phyloP scores from a whole-genome alignment of 2,113 vertebrate species.

The Hippocampus comes region DNA sequence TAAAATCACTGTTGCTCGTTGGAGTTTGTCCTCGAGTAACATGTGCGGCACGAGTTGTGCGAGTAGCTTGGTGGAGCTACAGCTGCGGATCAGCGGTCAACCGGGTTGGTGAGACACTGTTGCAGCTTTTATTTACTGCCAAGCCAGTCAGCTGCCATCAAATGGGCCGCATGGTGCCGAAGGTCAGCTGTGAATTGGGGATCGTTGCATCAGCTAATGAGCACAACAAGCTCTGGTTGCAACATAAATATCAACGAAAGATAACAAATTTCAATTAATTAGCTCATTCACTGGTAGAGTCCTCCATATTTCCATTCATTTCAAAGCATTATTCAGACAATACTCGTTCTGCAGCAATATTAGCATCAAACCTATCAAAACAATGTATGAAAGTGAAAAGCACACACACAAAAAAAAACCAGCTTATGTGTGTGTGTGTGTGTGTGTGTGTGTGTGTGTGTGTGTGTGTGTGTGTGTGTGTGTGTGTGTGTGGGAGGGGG shows the following conservation, averaged over 20 bases:
- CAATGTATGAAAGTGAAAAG: too few relatives aligned
- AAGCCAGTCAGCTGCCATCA: slow-evolving; percentile 44
- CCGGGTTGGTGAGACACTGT: slow-evolving; percentile 34
- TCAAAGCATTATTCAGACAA: too few relatives aligned
- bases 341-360: too few relatives aligned
- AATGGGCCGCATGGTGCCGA: slow-evolving; percentile 16
- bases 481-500: too few relatives aligned
- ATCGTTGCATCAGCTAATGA: slow-evolving; percentile 27
- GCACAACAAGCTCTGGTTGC: slow-evolving; percentile 12
- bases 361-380: too few relatives aligned
- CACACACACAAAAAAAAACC: too few relatives aligned
- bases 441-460: too few relatives aligned
- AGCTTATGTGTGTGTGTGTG: too few relatives aligned
- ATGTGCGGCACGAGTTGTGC: slow-evolving; percentile 42
- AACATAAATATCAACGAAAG: slow-evolving; percentile 9
- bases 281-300: too few relatives aligned
- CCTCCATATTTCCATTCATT: too few relatives aligned
- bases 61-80: slow-evolving; percentile 32
- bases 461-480: too few relatives aligned
- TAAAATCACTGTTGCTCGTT: slow-evolving; percentile 69
- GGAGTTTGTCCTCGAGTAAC: slow-evolving; percentile 58
- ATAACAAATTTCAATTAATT: slow-evolving; percentile 3
- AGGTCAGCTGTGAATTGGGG: slow-evolving; percentile 37
- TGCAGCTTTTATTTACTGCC: slow-evolving; percentile 52
- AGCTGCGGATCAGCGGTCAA: slow-evolving; percentile 40